These are phyloP conservation scores for Saccostrea echinata DNA, from an alignment of 1,140 invertebrate genomes.

Conservation along the genomic window DNA sequence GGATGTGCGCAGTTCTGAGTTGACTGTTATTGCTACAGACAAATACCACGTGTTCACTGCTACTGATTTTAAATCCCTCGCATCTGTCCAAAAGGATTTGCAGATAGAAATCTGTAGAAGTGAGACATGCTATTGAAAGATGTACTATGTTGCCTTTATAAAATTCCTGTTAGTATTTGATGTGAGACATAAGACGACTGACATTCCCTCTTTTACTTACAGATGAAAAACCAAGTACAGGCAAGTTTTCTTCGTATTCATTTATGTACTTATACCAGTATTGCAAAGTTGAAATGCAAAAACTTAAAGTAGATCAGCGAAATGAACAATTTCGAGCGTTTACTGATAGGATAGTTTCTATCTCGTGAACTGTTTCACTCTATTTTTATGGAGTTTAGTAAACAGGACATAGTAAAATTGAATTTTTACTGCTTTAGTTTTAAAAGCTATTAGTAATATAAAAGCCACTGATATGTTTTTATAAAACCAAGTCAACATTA, in stretches of 20 bases:
- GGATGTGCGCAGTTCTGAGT: slow-evolving; percentile 53
- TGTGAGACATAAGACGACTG: neutral
- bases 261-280: too few species aligned
- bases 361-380: too few species aligned
- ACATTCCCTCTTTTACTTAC: slow-evolving; percentile 6
- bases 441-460: too few species aligned
- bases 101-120: slow-evolving; percentile 55
- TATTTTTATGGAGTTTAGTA: too few species aligned
- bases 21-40: slow-evolving; percentile 61
- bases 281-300: too few species aligned
- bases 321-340: too few species aligned
- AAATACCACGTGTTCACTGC: slow-evolving; percentile 58
- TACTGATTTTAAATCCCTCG: slow-evolving; percentile 56
- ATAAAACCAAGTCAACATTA: too few species aligned
- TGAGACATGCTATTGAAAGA: neutral
- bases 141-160: neutral
- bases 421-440: too few species aligned
- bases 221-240: slow-evolving; percentile 41
- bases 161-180: neutral
- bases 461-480: too few species aligned
- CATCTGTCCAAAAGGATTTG: slow-evolving; percentile 52
- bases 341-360: too few species aligned
- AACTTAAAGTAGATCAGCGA: too few species aligned
- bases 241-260: neutral
- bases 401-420: too few species aligned